Evolutionary conservation across 2,797 vertebrate genomes (phyloP).

Genomic region (Hipposideros larvatus): DNA sequence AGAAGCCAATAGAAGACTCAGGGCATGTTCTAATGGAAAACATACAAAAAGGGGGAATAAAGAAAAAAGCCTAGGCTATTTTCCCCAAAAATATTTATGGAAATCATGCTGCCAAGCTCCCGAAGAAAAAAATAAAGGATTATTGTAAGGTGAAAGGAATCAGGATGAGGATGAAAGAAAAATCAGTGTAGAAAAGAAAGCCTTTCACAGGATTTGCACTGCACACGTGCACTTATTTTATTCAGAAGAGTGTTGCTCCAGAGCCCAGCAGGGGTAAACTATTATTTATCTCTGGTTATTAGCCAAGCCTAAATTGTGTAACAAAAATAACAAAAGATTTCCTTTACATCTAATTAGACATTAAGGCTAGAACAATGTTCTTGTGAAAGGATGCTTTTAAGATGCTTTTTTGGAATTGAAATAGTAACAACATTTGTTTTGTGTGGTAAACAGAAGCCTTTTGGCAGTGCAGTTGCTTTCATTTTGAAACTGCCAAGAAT

Average conservation of each 20-base stretch:
- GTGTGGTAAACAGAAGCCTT: constrained; percentile 87
- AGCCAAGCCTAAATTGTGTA: constrained; percentile 84
- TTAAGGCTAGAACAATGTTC: constrained; percentile 80
- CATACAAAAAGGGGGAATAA: not conserved
- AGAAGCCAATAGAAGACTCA: not conserved
- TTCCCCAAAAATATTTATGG: constrained; percentile 48
- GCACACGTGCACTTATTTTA: constrained; percentile 63
- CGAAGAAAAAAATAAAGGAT: constrained; percentile 35
- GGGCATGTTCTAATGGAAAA: not conserved
- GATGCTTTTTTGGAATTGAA: constrained; percentile 83
- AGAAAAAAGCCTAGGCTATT: not conserved
- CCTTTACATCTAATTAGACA: constrained; percentile 85
- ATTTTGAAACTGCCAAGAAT: constrained; percentile 87
- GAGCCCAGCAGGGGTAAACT: constrained; percentile 81
- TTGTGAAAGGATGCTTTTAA: constrained; percentile 86
- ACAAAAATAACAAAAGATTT: constrained; percentile 77
- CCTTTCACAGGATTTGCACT: constrained; percentile 41
- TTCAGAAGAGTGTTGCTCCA: constrained; percentile 65
- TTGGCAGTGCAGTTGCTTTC: constrained; percentile 84
- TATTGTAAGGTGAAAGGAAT: not conserved
- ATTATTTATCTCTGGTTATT: constrained; percentile 84
- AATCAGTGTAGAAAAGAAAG: not conserved
- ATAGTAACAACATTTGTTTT: constrained; percentile 87
- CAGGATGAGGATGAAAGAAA: constrained; percentile 20
- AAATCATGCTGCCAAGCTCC: not conserved